These are phyloP conservation scores for Pterocles gutturalis DNA, from an alignment of 2,113 vertebrate genomes.

Conservation along the genomic window DNA sequence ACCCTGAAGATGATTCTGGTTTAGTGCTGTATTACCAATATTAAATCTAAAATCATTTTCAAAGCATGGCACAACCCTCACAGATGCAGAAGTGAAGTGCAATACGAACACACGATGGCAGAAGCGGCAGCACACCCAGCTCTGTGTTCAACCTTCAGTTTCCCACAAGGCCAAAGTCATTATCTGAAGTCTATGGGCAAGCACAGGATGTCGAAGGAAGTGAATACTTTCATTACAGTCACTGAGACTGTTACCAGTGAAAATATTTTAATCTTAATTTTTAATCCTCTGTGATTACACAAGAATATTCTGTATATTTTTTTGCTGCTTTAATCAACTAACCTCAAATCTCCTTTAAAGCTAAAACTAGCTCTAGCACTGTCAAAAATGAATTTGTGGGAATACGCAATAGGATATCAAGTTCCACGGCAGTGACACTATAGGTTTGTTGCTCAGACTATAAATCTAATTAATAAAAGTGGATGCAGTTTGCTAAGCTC, in stretches of 20 bases:
- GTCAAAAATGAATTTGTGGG: neutral
- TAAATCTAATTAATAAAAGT: neutral
- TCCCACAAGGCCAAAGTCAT: neutral
- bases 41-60: neutral
- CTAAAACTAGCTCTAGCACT: conserved; percentile 3
- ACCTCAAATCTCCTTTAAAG: conserved; percentile 20
- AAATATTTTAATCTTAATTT: conserved; percentile 4
- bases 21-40: neutral
- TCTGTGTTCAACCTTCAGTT: neutral
- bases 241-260: neutral
- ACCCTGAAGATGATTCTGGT: neutral
- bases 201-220: conserved; percentile 30
- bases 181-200: neutral
- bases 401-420: neutral
- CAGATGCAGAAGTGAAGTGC: neutral
- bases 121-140: neutral
- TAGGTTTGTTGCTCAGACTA: neutral
- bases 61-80: neutral
- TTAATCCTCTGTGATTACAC: conserved; percentile 9
- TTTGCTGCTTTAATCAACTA: conserved; percentile 57
- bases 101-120: accelerated
- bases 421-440: neutral
- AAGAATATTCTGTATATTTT: neutral
- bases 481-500: neutral
- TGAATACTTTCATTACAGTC: neutral